phyloP scores from a whole-genome alignment of 2,797 vertebrate species.

The Amniataba percoides region DNA sequence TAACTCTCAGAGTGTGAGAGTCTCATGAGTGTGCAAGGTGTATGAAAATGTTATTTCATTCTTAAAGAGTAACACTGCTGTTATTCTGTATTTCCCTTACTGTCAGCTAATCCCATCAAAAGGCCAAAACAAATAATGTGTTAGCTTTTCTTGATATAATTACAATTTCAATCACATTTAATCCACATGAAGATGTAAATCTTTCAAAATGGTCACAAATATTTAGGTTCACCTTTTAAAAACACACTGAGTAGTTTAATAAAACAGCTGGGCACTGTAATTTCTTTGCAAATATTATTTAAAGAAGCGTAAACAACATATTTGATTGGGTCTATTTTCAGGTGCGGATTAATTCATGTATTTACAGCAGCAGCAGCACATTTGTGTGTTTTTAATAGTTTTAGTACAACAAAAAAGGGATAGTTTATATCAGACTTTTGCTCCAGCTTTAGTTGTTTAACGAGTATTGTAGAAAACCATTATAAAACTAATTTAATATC shows the following conservation, averaged over 20 bases:
- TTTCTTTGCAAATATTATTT: background rate
- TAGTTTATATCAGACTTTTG: background rate
- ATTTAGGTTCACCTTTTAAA: background rate
- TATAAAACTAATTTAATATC: slow-evolving; percentile 3
- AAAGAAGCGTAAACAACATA: background rate
- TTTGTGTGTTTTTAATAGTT: background rate
- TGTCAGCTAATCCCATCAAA: background rate
- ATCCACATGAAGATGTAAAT: background rate
- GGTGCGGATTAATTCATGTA: background rate
- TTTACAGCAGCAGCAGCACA: background rate
- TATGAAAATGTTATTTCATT: slow-evolving; percentile 1
- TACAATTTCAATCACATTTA: background rate
- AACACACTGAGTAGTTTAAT: background rate
- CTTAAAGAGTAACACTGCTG: background rate
- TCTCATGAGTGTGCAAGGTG: background rate
- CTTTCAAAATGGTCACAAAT: slow-evolving; percentile 6
- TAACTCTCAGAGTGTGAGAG: slow-evolving; percentile 3
- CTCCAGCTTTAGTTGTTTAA: background rate
- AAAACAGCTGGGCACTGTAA: background rate
- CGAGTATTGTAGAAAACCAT: slow-evolving; percentile 4
- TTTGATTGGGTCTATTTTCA: slow-evolving; percentile 15
- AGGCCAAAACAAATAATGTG: background rate
- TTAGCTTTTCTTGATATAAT: background rate
- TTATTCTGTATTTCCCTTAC: background rate
- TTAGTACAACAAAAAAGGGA: slow-evolving; percentile 11